These are phyloP conservation scores for Argyresthia albistria DNA, from an alignment of 2,888 invertebrate genomes.

Conservation along the genomic window DNA sequence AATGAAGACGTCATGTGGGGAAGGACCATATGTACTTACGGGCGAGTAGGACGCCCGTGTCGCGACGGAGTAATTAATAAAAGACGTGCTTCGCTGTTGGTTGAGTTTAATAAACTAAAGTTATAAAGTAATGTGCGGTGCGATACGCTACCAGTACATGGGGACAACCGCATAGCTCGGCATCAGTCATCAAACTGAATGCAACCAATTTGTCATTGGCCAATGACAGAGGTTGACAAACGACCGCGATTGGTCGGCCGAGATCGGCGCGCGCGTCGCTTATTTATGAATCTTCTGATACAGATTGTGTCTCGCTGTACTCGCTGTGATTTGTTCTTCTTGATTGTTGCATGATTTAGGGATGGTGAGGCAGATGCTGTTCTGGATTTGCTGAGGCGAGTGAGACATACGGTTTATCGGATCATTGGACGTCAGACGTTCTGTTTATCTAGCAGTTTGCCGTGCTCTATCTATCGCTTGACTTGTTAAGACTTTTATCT, in stretches of 20 bases:
- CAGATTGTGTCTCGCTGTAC: constrained; percentile 1
- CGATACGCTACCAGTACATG: too few species aligned
- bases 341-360: background rate
- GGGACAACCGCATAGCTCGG: too few species aligned
- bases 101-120: too few species aligned
- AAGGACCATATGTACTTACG: too few species aligned
- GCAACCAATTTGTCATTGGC: constrained; percentile 21
- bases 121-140: too few species aligned
- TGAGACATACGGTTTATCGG: too few species aligned
- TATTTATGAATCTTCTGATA: constrained; percentile 27
- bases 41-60: too few species aligned
- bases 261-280: constrained; percentile 27
- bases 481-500: too few species aligned
- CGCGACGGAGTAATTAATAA: too few species aligned
- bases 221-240: constrained; percentile 35
- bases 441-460: background rate
- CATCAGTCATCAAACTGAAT: background rate
- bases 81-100: too few species aligned
- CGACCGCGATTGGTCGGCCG: constrained; percentile 23
- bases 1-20: too few species aligned
- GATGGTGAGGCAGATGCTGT: background rate
- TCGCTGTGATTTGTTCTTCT: background rate
- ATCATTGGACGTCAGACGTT: background rate
- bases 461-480: too few species aligned
- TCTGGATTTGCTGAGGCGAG: background rate